A percentile compares a stretch with the other conserved stretches of the same genome.
These are phyloP conservation scores for Myotis findleyi DNA, from an alignment of 2,797 vertebrate species.

Conservation along the genomic window DNA sequence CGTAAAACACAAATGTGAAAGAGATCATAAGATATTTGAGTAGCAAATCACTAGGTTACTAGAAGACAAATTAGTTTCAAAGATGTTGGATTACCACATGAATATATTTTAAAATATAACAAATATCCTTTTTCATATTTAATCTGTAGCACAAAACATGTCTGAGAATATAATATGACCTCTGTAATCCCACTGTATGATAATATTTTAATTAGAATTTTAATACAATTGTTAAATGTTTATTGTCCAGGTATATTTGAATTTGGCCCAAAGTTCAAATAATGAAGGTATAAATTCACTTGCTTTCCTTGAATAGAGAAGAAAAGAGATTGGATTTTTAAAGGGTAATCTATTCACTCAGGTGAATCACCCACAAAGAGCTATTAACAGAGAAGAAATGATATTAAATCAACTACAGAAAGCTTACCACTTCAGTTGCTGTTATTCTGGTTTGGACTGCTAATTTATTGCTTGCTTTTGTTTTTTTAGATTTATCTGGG, in stretches of 20 bases:
- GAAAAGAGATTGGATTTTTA: neutral
- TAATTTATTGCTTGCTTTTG: conserved; percentile 33
- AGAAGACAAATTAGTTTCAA: neutral
- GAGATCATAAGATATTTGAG: neutral
- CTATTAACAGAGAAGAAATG: neutral
- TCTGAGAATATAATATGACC: neutral
- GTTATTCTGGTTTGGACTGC: neutral
- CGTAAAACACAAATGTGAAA: neutral
- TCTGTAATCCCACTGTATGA: neutral
- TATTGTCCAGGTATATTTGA: neutral
- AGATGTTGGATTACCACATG: neutral
- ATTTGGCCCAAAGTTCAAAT: neutral
- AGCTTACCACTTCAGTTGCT: neutral
- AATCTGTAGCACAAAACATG: neutral
- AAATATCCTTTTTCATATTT: neutral
- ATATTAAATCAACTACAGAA: neutral
- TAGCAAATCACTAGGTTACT: neutral
- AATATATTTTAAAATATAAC: neutral
- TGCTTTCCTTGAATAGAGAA: neutral
- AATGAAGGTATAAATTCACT: neutral
- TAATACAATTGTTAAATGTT: neutral
- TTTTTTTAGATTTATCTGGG: neutral
- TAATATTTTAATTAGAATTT: neutral
- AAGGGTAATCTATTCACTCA: neutral
- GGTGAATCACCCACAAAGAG: neutral